Conservation (phyloP, 2,888 invertebrate genomes). For the Lampropteryx suffumata region DNA sequence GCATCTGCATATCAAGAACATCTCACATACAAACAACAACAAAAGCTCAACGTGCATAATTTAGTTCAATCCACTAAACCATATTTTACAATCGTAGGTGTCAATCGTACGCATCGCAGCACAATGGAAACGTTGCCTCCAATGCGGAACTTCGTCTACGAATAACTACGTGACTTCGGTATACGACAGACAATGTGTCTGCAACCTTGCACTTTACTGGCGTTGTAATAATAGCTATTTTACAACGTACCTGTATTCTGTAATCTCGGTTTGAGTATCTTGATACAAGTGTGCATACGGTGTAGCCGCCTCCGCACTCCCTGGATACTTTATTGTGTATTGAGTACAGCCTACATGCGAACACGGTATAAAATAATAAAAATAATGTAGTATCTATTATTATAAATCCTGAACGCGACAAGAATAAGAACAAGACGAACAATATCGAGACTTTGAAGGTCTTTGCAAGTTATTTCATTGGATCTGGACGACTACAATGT, state of each 20-base stretch:
- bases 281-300: conserved; percentile 30
- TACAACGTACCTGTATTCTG: conserved; percentile 12
- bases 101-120: conserved; percentile 39
- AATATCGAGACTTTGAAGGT: background rate
- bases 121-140: conserved; percentile 40
- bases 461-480: background rate
- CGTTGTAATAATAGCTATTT: conserved; percentile 26
- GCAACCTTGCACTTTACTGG: conserved; percentile 28
- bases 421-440: conserved; percentile 19
- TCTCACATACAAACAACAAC: conserved; percentile 8
- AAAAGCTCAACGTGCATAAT: conserved; percentile 2
- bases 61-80: conserved; percentile 12
- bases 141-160: conserved; percentile 48
- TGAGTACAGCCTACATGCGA: conserved; percentile 29
- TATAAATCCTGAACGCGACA: conserved; percentile 22
- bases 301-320: conserved; percentile 34
- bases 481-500: background rate
- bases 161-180: conserved; percentile 50
- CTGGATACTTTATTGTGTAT: conserved; percentile 33
- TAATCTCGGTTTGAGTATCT: conserved; percentile 35
- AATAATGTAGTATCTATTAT: conserved; percentile 16
- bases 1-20: background rate
- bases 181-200: conserved; percentile 24
- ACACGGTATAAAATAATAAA: conserved; percentile 30
- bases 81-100: conserved; percentile 17